Evolutionary conservation across 2,888 invertebrate genomes (phyloP), one percentile per base, ranked within the genome.

Genomic region (Cryptocephalus primarius): DNA sequence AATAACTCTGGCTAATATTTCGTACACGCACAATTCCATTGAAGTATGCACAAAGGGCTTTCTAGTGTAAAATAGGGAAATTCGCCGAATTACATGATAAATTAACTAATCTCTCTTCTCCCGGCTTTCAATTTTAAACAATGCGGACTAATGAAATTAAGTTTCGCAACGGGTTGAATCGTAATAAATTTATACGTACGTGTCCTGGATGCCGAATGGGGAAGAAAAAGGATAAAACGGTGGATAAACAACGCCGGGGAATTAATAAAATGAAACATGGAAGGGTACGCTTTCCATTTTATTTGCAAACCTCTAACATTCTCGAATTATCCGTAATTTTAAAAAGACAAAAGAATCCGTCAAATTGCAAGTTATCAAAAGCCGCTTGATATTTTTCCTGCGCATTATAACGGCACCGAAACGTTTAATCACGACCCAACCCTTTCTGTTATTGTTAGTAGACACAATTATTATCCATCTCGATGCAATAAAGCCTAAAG

Each of bases 111-210:
- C 67, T 63, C 63, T 62, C 63, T 59, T 56, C 60, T 52, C 55
- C 54, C 58, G 60, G 62, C 66, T 66, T 67, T 67, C 67, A 68
- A 68, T 67, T 68, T 67, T 67, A 66, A 68, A 70, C 69, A 70
- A 69, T 70, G 68, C 61, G 61, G 63, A 64, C 64, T 70, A 70
- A 70, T 69, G 68, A 69, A 69, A 70, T 70, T 68, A 66, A 67
- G 66, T 68, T 67, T 60, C 64, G 65, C 65, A 70, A 69, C 69
- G 68, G 69, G 69, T 69, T 69, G 69, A 70, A 69, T 68, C 65
- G 64, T 64, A 64, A 65, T 65, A 65, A 65, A 65, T 65, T 65
- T 64, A 63, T 65, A 63, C 57, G 61, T 62, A 65, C 65, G 65
- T 65, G 65, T 60, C 53, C 57, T 56, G 64, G 55, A 53, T 63